Base-by-base conservation (phyloP, 2,888 invertebrate genomes). In the Drosophila fulvimacula region DNA sequence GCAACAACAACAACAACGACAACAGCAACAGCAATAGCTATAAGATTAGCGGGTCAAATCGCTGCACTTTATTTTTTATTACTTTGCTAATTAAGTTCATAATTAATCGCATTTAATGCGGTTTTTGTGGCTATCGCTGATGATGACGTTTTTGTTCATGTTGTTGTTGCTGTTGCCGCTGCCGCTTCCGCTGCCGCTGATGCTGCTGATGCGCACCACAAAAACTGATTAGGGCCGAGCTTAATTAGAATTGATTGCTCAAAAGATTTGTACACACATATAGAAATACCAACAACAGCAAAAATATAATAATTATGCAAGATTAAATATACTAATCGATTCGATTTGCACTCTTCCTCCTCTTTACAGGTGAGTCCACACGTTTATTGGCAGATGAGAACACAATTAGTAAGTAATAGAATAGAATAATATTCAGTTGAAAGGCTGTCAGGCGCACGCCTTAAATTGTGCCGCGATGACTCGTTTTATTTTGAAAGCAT, bases 281-380 rank as follows among this genome's bases (percentile, higher is more conserved):
- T 55, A 63, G 17, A 11, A 11, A 41, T 21, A n/a, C 10, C 19
- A 49, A 15, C 32, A 52, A 4, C 2, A 24, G 67, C 34, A 70
- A 70, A 15, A 63, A 46, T 52, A 41, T 34, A 36, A 36, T 24
- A 46, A 55, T 58, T 63, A 49, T 62, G 66, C 24, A 38, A 61
- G 76, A 76, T 69, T 60, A 68, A 73, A 74, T 57, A 69, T 79
- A 71, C 73, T 76, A 73, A 70, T 79, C 59, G 69, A 61, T 52
- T 79, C 69, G 48, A 72, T 41, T 76, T 34, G 61, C 42, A 48
- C 52, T 46, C n/a, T 27, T 30, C n/a, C 53, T 72, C 19, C 34
- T 63, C 64, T 61, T 73, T 91, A 19, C 82, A 91, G 91, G 91
- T 91, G 91, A 91, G 91, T 91, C 88, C 90, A 62, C 81, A 83